Evolutionary conservation across 2,113 vertebrate genomes (phyloP).

Genomic region (Aspiorhynchus laticeps): DNA sequence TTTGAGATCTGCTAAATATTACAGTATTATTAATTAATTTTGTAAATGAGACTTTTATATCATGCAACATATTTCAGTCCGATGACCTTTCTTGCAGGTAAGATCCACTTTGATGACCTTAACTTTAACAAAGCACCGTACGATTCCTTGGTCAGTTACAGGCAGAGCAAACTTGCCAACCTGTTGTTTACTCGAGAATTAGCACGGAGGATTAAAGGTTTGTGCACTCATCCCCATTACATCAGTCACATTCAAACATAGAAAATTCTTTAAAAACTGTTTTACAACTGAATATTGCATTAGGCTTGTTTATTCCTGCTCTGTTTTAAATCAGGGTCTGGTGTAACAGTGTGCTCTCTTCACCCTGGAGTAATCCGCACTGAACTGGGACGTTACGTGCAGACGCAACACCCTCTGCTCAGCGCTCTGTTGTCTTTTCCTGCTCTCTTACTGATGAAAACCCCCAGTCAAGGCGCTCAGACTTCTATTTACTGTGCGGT

Average conservation of each 20-base stretch:
- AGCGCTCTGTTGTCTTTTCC: slow-evolving; percentile 67
- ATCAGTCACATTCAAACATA: background rate
- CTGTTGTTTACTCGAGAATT: slow-evolving; percentile 76
- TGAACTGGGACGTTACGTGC: slow-evolving; percentile 72
- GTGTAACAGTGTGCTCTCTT: slow-evolving; percentile 71
- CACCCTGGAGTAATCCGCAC: slow-evolving; percentile 79
- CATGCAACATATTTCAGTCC: background rate
- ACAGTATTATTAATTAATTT: background rate
- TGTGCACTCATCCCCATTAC: background rate
- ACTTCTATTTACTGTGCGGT: slow-evolving; percentile 74
- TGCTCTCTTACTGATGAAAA: slow-evolving; percentile 75
- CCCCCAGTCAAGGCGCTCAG: slow-evolving; percentile 73
- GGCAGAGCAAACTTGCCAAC: slow-evolving; percentile 79
- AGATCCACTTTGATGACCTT: slow-evolving; percentile 72
- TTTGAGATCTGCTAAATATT: background rate
- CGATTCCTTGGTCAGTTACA: slow-evolving; percentile 72
- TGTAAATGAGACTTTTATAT: background rate
- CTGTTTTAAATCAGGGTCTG: slow-evolving; percentile 62
- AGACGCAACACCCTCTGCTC: slow-evolving; percentile 68
- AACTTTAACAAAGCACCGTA: slow-evolving; percentile 69
- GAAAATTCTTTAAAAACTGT: background rate
- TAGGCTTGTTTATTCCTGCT: background rate
- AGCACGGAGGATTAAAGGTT: slow-evolving; percentile 65
- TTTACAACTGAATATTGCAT: background rate
- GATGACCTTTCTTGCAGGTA: slow-evolving; percentile 59